Conservation (phyloP, 2,113 vertebrate genomes). For the Oryzias celebensis region DNA sequence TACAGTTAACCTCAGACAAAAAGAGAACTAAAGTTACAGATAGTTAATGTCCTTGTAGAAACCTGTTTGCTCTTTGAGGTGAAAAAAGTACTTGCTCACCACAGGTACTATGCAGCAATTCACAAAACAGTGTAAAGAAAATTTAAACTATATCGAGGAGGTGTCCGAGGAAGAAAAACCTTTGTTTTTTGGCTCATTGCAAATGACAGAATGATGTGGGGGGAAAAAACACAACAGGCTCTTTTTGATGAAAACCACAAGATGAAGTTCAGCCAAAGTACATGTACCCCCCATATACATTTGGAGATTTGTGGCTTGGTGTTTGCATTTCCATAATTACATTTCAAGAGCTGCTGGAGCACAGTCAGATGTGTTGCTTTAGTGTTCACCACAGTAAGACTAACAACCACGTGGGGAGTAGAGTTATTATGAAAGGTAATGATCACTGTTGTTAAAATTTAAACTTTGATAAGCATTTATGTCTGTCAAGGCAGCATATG, state of each 20-base stretch:
- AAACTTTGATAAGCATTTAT: neutral
- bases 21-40: constrained; percentile 25
- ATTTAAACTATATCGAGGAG: constrained; percentile 37
- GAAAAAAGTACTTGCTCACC: constrained; percentile 31
- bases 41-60: constrained; percentile 3
- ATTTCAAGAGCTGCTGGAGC: neutral
- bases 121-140: constrained; percentile 38
- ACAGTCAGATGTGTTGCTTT: neutral
- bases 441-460: neutral
- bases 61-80: constrained; percentile 17
- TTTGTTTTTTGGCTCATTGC: constrained; percentile 15
- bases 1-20: constrained; percentile 18
- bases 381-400: neutral
- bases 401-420: neutral
- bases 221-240: constrained; percentile 4
- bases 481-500: neutral
- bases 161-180: constrained; percentile 24
- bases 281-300: neutral
- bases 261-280: neutral
- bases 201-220: constrained; percentile 1
- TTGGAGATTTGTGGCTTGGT: neutral
- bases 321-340: constrained; percentile 4
- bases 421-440: neutral
- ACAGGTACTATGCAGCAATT: constrained; percentile 37
- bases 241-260: neutral